Evolutionary conservation across 2,888 invertebrate species (phyloP), one percentile per base, ranked within the genome.

Genomic region (Drosophila peninsularis): DNA sequence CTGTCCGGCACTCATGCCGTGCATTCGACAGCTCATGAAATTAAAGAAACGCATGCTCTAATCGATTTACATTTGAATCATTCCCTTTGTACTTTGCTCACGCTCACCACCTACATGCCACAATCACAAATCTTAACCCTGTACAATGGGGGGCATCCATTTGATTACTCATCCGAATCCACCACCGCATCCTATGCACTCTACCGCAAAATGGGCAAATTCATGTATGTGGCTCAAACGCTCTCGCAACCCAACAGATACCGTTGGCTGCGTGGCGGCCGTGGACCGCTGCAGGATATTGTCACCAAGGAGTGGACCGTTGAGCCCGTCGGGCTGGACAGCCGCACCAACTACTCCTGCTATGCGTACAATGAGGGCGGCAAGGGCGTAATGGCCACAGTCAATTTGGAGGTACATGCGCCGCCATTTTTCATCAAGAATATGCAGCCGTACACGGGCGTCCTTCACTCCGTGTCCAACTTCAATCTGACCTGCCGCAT

Each of bases 331-430:
- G 96, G 96, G 13, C 93, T 98, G 73, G 96, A 97, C 91, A 96
- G 97, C 54, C 94, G 97, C 72, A 96, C 97, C 84, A 97, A 97
- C 93, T 98, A 97, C 93, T 96, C 97, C 0, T 98, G 98, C 90
- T 94, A 95, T 78, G 97, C 97, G 0, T 94, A 94, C 92, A 98
- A 97, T 92, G 95, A 96, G 13, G 97, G 97, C 0, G 98, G 98
- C 0, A 95, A 95, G 80, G 96, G 96, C 54, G 94, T 94, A 62
- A 93, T 94, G 50, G 95, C 95, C 24, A 94, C 94, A 37, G 94
- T 95, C 60, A 94, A 94, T 85, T 94, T 97, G 83, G 94, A 96
- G 85, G 96, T 96, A 53, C 94, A 94, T 80, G 98, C 97, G 50
- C 96, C 97, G 13, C 98, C 98, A 5, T 95, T 96, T 71, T 97